A percentile compares a stretch with the other conserved stretches of the same genome.
Evolutionary conservation across 1,140 invertebrate genomes (phyloP).

Genomic region (Phymastichus coffea): DNA sequence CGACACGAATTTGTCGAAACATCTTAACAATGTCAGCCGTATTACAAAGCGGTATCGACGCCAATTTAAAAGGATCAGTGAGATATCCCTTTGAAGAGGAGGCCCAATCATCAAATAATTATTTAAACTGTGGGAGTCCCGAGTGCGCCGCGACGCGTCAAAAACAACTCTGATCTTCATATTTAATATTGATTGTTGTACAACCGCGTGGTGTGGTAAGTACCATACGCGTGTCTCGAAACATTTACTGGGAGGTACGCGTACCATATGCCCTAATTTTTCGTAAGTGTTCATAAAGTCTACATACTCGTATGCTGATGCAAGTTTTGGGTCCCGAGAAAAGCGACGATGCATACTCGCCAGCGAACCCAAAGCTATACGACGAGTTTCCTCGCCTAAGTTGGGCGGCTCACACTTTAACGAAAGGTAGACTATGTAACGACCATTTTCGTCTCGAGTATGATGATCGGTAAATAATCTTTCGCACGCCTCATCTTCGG

Average conservation of each 20-base stretch:
- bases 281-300: constrained; percentile 35
- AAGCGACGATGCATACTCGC: not conserved
- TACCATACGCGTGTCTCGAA: constrained; percentile 2
- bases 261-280: constrained; percentile 34
- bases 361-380: not conserved
- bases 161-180: constrained; percentile 32
- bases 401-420: not conserved
- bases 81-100: not conserved
- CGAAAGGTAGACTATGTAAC: not conserved
- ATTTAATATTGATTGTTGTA: no score
- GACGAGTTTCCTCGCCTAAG: not conserved
- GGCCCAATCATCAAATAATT: not conserved
- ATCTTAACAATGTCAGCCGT: no score
- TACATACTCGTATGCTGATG: constrained; percentile 27
- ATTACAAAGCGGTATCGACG: not conserved
- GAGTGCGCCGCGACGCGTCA: no score
- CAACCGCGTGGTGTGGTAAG: constrained; percentile 30
- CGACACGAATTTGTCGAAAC: no score
- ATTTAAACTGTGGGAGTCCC: no score
- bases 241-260: constrained; percentile 2
- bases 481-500: no score
- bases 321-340: constrained; percentile 14
- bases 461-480: not conserved
- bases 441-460: not conserved
- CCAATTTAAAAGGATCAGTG: not conserved